Evolutionary conservation across 2,113 vertebrate genomes (phyloP).

Genomic region (Condylura cristata): DNA sequence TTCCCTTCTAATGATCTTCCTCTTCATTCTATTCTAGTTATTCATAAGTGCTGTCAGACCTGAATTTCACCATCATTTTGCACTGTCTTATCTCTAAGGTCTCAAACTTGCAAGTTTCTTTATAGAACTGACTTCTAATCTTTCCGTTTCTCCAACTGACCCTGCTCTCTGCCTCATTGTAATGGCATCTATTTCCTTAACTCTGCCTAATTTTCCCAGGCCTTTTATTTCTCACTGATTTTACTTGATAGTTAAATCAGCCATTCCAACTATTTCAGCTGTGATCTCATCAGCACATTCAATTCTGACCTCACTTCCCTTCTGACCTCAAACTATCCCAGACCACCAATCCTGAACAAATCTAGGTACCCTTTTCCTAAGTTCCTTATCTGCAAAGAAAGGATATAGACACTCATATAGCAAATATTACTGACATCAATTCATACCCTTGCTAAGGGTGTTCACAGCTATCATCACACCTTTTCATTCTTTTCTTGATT

Average conservation of each 20-base stretch:
- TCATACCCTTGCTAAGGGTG: background rate
- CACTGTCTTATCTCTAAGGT: background rate
- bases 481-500: slow-evolving; percentile 4
- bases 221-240: background rate
- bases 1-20: background rate
- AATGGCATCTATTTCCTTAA: background rate
- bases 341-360: background rate
- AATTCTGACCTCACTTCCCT: background rate
- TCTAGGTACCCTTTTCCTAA: background rate
- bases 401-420: background rate
- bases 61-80: background rate
- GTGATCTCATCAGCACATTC: background rate
- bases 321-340: background rate
- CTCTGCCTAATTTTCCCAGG: background rate
- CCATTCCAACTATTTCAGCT: background rate
- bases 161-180: background rate
- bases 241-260: background rate
- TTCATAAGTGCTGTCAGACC: background rate
- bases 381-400: background rate
- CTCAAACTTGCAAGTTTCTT: background rate
- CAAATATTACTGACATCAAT: background rate
- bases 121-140: background rate
- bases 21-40: background rate
- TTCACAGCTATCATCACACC: background rate
- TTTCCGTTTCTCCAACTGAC: background rate